Evolutionary conservation across 2,113 vertebrate genomes (phyloP).

Genomic region (Callorhinus ursinus): DNA sequence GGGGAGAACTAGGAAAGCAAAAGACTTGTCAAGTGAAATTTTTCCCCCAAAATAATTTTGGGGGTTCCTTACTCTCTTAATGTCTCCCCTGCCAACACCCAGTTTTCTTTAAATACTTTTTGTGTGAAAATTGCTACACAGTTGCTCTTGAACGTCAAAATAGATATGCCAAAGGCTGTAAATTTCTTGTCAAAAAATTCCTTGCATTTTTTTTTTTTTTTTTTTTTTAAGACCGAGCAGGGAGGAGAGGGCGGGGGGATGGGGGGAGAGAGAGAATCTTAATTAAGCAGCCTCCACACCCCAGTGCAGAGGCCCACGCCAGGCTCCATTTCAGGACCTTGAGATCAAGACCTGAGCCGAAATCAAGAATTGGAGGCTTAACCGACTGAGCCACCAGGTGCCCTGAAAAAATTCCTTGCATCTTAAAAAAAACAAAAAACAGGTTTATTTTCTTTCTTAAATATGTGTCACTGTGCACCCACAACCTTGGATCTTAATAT

Average conservation of each 20-base stretch:
- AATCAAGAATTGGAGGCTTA: not conserved
- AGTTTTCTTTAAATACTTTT: constrained; percentile 45
- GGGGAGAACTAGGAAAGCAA: not conserved
- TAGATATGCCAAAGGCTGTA: constrained; percentile 26
- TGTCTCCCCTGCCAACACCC: not conserved
- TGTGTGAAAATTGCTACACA: constrained; percentile 53
- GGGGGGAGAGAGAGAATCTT: not conserved
- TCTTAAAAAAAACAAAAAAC: not conserved
- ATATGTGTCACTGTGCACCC: not conserved
- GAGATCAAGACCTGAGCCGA: not conserved
- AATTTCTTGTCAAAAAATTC: constrained; percentile 15
- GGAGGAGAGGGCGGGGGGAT: no score
- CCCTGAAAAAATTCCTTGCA: not conserved
- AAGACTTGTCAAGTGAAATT: not conserved
- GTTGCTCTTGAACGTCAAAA: constrained; percentile 39
- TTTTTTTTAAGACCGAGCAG: not conserved
- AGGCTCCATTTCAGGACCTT: not conserved
- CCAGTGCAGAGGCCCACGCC: not conserved
- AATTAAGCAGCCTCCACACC: not conserved
- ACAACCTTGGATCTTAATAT: not conserved
- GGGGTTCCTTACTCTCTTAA: not conserved
- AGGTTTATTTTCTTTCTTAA: not conserved
- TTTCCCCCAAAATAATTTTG: not conserved
- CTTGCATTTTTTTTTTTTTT: not conserved
- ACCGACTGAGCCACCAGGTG: not conserved